These are phyloP conservation scores for Ecliptopera silaceata DNA, from an alignment of 2,888 invertebrate genomes.

Conservation along the genomic window DNA sequence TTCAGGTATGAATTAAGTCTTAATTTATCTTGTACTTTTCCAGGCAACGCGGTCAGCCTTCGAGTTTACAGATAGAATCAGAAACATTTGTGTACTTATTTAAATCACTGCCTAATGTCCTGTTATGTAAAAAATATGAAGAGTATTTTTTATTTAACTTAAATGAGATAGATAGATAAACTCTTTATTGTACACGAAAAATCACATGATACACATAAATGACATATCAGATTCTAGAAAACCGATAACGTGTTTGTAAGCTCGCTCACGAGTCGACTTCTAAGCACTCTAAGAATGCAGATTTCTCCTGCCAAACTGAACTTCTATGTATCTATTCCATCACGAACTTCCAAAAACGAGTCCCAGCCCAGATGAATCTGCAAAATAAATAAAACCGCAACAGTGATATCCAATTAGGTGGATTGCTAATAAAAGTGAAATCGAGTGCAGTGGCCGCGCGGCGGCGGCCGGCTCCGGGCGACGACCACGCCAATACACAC, in stretches of 20 bases:
- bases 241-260: background rate
- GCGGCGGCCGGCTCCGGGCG: constrained; percentile 28
- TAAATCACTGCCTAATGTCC: background rate
- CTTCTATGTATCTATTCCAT: constrained; percentile 6
- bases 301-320: background rate
- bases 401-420: constrained; percentile 81
- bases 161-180: background rate
- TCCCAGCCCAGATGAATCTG: constrained; percentile 73
- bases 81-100: constrained; percentile 48
- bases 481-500: constrained; percentile 25
- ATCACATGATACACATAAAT: no score
- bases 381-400: constrained; percentile 78
- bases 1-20: constrained; percentile 72
- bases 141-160: background rate
- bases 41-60: constrained; percentile 59
- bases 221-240: no score
- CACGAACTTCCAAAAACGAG: constrained; percentile 46
- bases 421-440: constrained; percentile 83
- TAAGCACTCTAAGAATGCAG: background rate
- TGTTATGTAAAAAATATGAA: background rate
- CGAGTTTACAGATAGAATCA: constrained; percentile 58
- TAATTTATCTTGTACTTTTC: constrained; percentile 72
- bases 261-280: background rate
- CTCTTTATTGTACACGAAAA: no score
- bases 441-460: constrained; percentile 80